These are phyloP conservation scores for Delichon dasypus DNA, from an alignment of 2,797 vertebrate species.

Conservation along the genomic window DNA sequence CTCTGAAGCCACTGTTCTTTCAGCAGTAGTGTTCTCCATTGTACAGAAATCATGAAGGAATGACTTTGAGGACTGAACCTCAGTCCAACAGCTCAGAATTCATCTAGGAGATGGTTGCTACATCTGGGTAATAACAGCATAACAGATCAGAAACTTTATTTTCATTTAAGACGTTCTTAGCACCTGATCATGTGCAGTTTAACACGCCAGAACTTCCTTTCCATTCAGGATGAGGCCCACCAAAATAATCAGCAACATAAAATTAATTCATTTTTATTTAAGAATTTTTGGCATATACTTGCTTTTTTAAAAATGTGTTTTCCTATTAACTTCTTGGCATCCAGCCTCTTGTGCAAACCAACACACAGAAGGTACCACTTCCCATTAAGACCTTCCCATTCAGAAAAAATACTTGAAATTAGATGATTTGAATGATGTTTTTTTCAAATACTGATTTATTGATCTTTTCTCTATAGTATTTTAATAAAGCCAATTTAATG, in stretches of 20 bases:
- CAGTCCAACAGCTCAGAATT: neutral
- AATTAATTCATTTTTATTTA: neutral
- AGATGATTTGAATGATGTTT: neutral
- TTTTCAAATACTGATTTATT: neutral
- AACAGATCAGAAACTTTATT: neutral
- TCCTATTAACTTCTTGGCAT: neutral
- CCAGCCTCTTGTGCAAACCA: neutral
- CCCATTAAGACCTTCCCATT: neutral
- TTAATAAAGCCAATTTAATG: neutral
- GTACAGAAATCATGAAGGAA: neutral
- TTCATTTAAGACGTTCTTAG: neutral
- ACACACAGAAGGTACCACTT: neutral
- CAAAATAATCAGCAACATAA: neutral
- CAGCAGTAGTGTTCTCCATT: neutral
- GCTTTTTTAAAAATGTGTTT: neutral
- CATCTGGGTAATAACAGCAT: neutral
- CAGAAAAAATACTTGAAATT: neutral
- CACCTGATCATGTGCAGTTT: accelerated
- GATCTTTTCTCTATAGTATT: neutral
- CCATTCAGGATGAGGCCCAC: neutral
- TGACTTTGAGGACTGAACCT: neutral
- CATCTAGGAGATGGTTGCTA: neutral
- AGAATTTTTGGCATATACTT: neutral
- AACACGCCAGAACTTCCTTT: neutral
- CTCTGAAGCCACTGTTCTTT: neutral